Conservation (phyloP, 2,888 invertebrate genomes). For the Cephonodes hylas region DNA sequence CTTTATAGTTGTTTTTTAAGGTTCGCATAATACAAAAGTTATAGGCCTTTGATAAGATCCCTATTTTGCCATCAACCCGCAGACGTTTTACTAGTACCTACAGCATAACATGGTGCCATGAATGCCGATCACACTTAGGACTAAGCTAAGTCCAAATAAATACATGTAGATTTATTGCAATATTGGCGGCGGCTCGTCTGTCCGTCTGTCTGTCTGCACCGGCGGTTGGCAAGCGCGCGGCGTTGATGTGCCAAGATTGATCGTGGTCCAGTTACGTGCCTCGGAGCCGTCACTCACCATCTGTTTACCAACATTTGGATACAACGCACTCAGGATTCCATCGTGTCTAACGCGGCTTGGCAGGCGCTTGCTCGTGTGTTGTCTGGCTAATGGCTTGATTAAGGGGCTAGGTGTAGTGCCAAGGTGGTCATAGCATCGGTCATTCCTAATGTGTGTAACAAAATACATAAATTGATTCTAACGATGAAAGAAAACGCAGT, state of each 20-base stretch:
- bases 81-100: too few relatives aligned
- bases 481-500: too few relatives aligned
- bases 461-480: too few relatives aligned
- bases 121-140: too few relatives aligned
- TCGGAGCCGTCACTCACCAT: not conserved
- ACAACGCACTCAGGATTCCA: not conserved
- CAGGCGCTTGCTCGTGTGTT: not conserved
- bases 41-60: too few relatives aligned
- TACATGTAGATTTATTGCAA: not conserved
- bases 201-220: not conserved
- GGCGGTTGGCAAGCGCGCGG: not conserved
- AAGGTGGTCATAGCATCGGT: too few relatives aligned
- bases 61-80: too few relatives aligned
- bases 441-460: too few relatives aligned
- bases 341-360: not conserved
- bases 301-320: not conserved
- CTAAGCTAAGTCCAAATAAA: not conserved
- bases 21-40: too few relatives aligned
- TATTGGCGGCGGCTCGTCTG: conserved; percentile 8
- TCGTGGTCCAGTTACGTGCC: not conserved
- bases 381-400: not conserved
- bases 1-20: too few relatives aligned
- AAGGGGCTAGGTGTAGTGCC: too few relatives aligned
- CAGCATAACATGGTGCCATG: too few relatives aligned
- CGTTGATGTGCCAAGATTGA: conserved; percentile 6